A percentile compares a stretch with the other conserved stretches of the same genome.
Evolutionary conservation across 2,113 vertebrate species (phyloP).

Genomic region (Isurus oxyrinchus): DNA sequence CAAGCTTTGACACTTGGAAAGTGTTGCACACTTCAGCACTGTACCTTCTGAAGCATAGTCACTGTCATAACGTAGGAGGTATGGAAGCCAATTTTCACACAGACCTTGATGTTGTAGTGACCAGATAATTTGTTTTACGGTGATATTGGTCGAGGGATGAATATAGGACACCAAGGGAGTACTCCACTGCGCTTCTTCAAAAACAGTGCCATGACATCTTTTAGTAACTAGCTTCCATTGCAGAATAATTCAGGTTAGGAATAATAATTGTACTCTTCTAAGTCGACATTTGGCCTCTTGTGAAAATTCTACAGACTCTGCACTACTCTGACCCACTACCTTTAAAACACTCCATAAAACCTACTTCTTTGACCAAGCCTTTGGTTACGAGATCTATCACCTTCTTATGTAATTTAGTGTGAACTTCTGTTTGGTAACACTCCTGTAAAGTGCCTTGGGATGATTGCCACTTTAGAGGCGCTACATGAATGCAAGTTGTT

Average conservation of each 20-base stretch:
- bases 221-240: too few species aligned
- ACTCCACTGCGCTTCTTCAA: not conserved
- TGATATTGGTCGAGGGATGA: not conserved
- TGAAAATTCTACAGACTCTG: not conserved
- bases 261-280: not conserved
- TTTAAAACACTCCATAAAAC: too few species aligned
- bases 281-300: not conserved
- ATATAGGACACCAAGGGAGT: not conserved
- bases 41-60: not conserved
- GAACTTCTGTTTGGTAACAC: too few species aligned
- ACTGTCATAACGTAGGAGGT: not conserved
- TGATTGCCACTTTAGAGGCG: too few species aligned
- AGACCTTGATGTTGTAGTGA: not conserved
- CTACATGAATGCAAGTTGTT: too few species aligned
- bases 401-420: too few species aligned
- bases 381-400: too few species aligned
- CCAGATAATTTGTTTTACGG: not conserved
- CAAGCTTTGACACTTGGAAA: too few species aligned
- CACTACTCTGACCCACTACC: not conserved
- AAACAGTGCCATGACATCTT: not conserved
- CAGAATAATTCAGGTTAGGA: not conserved
- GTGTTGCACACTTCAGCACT: too few species aligned
- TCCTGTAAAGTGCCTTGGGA: too few species aligned
- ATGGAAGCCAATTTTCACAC: not conserved
- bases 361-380: too few species aligned